Base-by-base conservation (phyloP, 2,888 invertebrate species). In the Aphodius sticticus region DNA sequence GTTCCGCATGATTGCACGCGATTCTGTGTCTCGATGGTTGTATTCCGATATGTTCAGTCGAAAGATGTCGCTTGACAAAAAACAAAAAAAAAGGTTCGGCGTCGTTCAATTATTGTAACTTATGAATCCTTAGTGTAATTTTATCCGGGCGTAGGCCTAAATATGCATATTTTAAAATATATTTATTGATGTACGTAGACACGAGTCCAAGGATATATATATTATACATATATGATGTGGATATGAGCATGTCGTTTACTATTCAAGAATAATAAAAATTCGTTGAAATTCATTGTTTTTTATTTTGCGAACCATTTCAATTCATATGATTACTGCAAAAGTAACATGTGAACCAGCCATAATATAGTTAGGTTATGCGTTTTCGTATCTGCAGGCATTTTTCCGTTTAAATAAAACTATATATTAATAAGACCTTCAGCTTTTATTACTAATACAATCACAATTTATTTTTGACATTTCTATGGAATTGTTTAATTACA, bases 71-170 rank as follows among this genome's bases (percentile, higher is more conserved):
- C 53, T 53, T 53, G 53, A 53, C 53, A 5, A 53, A 9, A 38
- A 38, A 6, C 38, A 7, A 38, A 6, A 38, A 38, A 53, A 12
- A 9, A 53, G 12, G 9, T 9, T 53, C 53, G 53, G 53, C 53
- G 53, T 53, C 53, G 53, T 53, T 53, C 53, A 53, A 53, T 53
- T 53, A 53, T 9, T 53, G 53, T 53, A 53, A 9, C 53, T 53
- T 53, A 53, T 53, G 53, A 53, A 53, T 53, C 53, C 53, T 53
- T 53, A 53, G 53, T 53, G 53, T 53, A 53, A 53, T 53, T 53
- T 53, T 53, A 53, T 53, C 53, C 53, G 53, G 53, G 53, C 53
- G 9, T 53, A 53, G 53, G 53, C 53, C 53, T 53, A 53, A 53
- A 53, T 53, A 53, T 53, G 53, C 53, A 53, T 53, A 53, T 53